Evolutionary conservation across 2,888 invertebrate species (phyloP).

Genomic region (Taphrorychus bicolor): DNA sequence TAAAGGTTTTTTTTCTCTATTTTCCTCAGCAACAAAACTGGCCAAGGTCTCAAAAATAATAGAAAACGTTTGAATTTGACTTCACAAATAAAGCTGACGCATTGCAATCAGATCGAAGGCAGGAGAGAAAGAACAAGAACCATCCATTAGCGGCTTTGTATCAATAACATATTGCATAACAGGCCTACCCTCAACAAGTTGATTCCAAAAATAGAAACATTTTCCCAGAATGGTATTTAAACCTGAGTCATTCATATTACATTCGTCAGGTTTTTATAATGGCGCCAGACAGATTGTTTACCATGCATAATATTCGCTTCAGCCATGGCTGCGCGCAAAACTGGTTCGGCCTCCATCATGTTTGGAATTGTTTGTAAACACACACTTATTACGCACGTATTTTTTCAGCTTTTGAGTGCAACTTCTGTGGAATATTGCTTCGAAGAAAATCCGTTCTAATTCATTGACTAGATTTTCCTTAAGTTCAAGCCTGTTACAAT

Average conservation of each 20-base stretch:
- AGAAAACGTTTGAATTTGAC: too few relatives aligned
- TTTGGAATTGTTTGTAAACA: conserved; percentile 5
- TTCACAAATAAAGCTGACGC: too few relatives aligned
- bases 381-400: neutral
- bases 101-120: too few relatives aligned
- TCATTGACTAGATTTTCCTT: too few relatives aligned
- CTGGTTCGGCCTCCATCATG: neutral
- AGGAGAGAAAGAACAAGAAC: too few relatives aligned
- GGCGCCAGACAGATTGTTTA: conserved; percentile 20
- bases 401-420: neutral
- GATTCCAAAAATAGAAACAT: neutral
- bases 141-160: too few relatives aligned
- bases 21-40: too few relatives aligned
- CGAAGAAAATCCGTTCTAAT: too few relatives aligned
- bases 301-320: neutral
- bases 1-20: too few relatives aligned
- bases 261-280: conserved; percentile 5
- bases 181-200: neutral
- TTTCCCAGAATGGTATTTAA: neutral
- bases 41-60: too few relatives aligned
- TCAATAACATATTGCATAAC: neutral
- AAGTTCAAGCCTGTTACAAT: too few relatives aligned
- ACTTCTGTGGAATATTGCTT: too few relatives aligned
- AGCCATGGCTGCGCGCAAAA: conserved; percentile 1
- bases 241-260: conserved; percentile 3